Percentiles rank a stretch among this genome's conserved stretches.
These are phyloP conservation scores for Piliocolobus tephrosceles DNA, from an alignment of 2,113 vertebrate species.

Conservation along the genomic window DNA sequence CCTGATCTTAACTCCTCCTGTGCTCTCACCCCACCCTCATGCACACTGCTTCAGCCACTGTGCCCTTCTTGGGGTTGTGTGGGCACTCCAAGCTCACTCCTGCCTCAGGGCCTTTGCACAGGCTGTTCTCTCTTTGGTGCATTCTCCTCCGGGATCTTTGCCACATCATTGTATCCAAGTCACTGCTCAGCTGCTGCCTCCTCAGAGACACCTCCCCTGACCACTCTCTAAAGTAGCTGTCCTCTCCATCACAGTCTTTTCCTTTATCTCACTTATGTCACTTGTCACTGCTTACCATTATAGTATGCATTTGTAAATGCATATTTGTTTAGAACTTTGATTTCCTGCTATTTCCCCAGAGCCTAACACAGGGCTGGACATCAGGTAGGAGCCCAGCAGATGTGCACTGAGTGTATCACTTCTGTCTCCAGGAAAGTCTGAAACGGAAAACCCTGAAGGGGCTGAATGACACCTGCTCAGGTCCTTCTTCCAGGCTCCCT, in stretches of 20 bases:
- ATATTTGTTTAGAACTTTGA: background rate
- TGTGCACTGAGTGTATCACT: background rate
- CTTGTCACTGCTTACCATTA: background rate
- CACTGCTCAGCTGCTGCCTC: background rate
- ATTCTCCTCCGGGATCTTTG: background rate
- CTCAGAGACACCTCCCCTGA: background rate
- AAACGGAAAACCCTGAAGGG: background rate
- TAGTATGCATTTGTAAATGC: background rate
- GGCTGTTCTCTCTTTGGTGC: background rate
- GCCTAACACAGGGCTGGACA: background rate
- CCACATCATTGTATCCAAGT: background rate
- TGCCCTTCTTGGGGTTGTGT: background rate
- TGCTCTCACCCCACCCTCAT: fast-evolving
- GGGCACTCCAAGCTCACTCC: background rate
- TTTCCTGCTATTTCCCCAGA: background rate
- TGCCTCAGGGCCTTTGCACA: background rate
- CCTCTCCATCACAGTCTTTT: background rate
- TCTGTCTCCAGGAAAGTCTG: background rate
- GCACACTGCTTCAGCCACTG: background rate
- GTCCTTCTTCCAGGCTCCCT: background rate
- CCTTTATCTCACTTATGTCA: background rate
- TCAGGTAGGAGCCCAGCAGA: background rate
- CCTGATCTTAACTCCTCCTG: too few relatives aligned
- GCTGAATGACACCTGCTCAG: background rate
- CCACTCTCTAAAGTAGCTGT: background rate